Conservation (phyloP, 2,113 vertebrate genomes). For the Paradisaea rubra region DNA sequence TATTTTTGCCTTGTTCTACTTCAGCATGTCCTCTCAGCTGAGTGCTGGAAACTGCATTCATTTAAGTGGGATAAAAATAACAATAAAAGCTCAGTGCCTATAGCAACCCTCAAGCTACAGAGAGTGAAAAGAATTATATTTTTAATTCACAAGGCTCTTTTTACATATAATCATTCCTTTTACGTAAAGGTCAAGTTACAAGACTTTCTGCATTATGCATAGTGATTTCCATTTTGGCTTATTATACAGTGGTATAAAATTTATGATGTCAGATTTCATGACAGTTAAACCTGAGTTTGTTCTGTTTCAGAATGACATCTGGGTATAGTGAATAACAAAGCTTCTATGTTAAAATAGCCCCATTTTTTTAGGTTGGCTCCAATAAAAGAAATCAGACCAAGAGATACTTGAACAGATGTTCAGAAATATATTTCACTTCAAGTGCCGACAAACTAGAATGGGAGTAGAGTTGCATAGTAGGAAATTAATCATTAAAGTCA, state of each 20-base stretch:
- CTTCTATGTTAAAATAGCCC: not conserved
- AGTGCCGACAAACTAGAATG: not conserved
- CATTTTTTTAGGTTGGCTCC: not conserved
- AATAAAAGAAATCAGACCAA: not conserved
- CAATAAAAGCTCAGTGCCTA: slow-evolving; percentile 40
- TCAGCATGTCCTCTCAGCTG: not conserved
- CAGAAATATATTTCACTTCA: slow-evolving; percentile 8
- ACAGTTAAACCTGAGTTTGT: slow-evolving; percentile 50
- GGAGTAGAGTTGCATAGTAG: not conserved
- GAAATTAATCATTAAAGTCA: slow-evolving; percentile 16
- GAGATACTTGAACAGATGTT: not conserved
- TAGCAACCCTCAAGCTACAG: slow-evolving; percentile 30
- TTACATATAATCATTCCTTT: slow-evolving; percentile 47
- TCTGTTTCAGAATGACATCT: slow-evolving; percentile 35
- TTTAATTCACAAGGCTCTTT: slow-evolving; percentile 42
- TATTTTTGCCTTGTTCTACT: not conserved
- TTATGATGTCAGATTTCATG: slow-evolving; percentile 51
- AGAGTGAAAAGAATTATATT: slow-evolving; percentile 36
- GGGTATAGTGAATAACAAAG: slow-evolving; percentile 17
- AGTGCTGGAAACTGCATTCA: not conserved
- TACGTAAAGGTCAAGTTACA: slow-evolving; percentile 62
- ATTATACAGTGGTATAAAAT: slow-evolving; percentile 52
- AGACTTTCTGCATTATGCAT: slow-evolving; percentile 45
- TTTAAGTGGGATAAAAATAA: slow-evolving; percentile 38
- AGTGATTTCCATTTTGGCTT: slow-evolving; percentile 60